phyloP scores from a whole-genome alignment of 2,888 invertebrate species.

The Sinhomidia bicolor region DNA sequence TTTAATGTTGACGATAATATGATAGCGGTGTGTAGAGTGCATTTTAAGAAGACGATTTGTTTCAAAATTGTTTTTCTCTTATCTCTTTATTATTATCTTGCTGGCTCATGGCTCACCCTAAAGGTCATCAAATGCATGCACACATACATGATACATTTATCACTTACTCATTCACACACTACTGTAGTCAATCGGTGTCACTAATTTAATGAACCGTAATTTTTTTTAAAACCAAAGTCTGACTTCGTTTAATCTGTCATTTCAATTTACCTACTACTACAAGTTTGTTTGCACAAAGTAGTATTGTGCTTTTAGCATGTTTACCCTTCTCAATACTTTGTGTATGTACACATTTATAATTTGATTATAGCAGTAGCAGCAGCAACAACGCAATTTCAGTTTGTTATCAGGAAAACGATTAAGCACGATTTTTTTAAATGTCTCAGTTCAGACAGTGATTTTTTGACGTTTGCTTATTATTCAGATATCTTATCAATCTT shows the following conservation, averaged over 20 bases:
- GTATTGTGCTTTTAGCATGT: background rate
- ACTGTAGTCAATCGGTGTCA: background rate
- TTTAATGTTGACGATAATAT: too few relatives aligned
- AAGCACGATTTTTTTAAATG: slow-evolving; percentile 34
- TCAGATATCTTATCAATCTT: slow-evolving; percentile 52
- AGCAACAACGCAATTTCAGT: slow-evolving; percentile 34
- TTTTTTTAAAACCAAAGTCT: background rate
- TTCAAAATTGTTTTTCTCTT: slow-evolving; percentile 16
- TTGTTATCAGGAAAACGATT: slow-evolving; percentile 24
- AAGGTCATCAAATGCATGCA: slow-evolving; percentile 41
- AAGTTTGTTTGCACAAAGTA: too few relatives aligned
- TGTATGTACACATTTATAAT: background rate
- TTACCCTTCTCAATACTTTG: slow-evolving; percentile 28
- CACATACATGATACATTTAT: background rate
- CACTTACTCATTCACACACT: background rate
- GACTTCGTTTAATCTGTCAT: slow-evolving; percentile 28
- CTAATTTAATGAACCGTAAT: slow-evolving; percentile 5
- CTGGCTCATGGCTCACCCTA: slow-evolving; percentile 45
- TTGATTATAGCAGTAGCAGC: background rate
- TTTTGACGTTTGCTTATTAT: slow-evolving; percentile 7
- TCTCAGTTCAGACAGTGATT: slow-evolving; percentile 14
- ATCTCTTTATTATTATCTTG: too few relatives aligned
- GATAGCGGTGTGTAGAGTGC: background rate
- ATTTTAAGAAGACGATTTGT: slow-evolving; percentile 8
- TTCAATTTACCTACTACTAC: background rate